Evolutionary conservation across 2,113 vertebrate genomes (phyloP), one percentile per base, ranked within the genome.

Genomic region (Mixornis gularis): DNA sequence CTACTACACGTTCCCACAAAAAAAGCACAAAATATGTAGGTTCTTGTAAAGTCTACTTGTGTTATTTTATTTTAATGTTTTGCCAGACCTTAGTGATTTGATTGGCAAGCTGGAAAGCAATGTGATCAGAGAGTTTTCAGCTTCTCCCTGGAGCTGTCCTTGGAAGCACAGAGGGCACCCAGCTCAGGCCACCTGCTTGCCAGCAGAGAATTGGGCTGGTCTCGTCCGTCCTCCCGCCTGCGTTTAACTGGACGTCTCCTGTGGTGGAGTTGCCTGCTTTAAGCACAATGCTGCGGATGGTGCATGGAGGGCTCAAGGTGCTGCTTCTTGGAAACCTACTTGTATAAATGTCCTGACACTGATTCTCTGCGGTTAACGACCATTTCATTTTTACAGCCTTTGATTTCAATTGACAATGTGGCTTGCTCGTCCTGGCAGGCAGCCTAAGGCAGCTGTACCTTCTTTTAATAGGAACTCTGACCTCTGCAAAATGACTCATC

Each of bases 381-480:
- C 62, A 43, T 96, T 97, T 94, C 79, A 82, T 96, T 97, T 90
- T 95, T 96, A 96, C 95, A 96, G 93, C 74, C 62, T 68, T 53
- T 80, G 93, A 78, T 95, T 96, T 92, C 96, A 20, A 25, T 63
- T 94, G 86, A 84, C 69, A 89, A 46, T 89, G 89, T 59, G 69
- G 44, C 96, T 97, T 91, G 96, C 96, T 97, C 36, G 1, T 95
- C 63, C 94, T 96, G 94, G 87, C 94, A 85, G 71, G 83, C 95
- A 73, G 91, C 65, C 91, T 79, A 78, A 95, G 95, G 96, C 97
- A 97, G 95, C 97, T 97, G 95, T 95, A 93, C 95, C 93, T 95
- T 96, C 96, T 94, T 92, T 97, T 97, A 97, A 97, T 97, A 97
- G 97, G 95, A 96, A 94, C 95, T 95, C 94, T 94, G 94, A 92